Conservation (phyloP, 1,140 invertebrate species). For the Mylabris phalerata region DNA sequence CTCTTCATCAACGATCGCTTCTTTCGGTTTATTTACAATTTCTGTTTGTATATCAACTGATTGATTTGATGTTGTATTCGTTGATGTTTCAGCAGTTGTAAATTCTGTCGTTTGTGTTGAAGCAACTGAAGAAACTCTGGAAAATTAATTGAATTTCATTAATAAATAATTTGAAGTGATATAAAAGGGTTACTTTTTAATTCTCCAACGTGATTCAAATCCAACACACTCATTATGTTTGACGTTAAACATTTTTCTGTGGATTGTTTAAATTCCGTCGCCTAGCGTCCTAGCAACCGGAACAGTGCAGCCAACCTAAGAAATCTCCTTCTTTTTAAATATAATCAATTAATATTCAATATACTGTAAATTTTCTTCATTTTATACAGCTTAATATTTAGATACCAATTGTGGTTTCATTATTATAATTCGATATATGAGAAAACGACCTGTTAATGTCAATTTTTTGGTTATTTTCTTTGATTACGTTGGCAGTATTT, state of each 20-base stretch:
- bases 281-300: too few species aligned
- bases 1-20: conserved; percentile 30
- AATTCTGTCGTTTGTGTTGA: conserved; percentile 29
- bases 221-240: conserved; percentile 38
- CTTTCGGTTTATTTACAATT: background rate
- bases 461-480: too few species aligned
- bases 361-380: too few species aligned
- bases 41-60: conserved; percentile 31
- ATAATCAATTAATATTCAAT: too few species aligned
- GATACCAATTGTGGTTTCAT: too few species aligned
- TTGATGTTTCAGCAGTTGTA: conserved; percentile 16
- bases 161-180: background rate
- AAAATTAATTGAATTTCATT: conserved; percentile 6
- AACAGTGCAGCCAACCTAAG: too few species aligned
- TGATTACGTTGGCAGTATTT: too few species aligned
- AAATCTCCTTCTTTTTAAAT: too few species aligned
- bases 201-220: conserved; percentile 38
- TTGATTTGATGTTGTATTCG: conserved; percentile 11
- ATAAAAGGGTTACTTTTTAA: conserved; percentile 30
- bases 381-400: too few species aligned
- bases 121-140: conserved; percentile 25
- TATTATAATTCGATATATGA: too few species aligned
- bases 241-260: conserved; percentile 27
- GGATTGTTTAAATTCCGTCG: too few species aligned
- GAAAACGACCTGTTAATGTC: too few species aligned